These are phyloP conservation scores for Lasioglossum pauxillum DNA, from an alignment of 2,888 invertebrate species.

Conservation along the genomic window DNA sequence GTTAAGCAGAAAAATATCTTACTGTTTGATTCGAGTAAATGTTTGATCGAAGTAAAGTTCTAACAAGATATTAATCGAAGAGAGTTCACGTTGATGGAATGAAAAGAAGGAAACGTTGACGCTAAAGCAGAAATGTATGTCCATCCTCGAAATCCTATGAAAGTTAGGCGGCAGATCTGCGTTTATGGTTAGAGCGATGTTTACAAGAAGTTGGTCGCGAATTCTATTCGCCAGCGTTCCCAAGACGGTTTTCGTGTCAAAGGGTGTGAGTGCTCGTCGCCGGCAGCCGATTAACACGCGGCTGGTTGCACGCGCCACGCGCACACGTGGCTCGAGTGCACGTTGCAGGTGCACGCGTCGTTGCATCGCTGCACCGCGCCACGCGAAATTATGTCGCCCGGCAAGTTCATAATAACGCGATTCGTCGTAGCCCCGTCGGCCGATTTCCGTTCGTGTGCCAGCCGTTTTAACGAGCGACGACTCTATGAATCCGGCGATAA, in stretches of 20 bases:
- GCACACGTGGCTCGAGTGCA: constrained; percentile 40
- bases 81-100: too few species aligned
- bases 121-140: background rate
- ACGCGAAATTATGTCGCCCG: constrained; percentile 20
- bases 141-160: background rate
- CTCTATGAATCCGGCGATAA: constrained; percentile 39
- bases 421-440: constrained; percentile 5
- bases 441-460: constrained; percentile 25
- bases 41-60: too few species aligned
- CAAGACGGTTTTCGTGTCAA: constrained; percentile 6
- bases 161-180: background rate
- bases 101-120: background rate
- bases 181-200: background rate
- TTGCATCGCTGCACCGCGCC: background rate
- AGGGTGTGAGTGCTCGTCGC: background rate
- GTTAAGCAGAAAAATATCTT: too few species aligned
- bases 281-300: background rate
- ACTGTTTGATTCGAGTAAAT: too few species aligned
- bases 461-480: constrained; percentile 40
- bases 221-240: background rate
- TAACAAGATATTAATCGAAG: too few species aligned
- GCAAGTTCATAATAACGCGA: constrained; percentile 30
- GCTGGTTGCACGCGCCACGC: constrained; percentile 10
- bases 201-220: background rate
- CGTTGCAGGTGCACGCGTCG: constrained; percentile 38